Percentiles rank a stretch among this genome's conserved stretches.
Conservation (phyloP, 30 jellyfish, hydroid and myxozoan species). For the Aurelia aurita complex sp. Pacific region DNA sequence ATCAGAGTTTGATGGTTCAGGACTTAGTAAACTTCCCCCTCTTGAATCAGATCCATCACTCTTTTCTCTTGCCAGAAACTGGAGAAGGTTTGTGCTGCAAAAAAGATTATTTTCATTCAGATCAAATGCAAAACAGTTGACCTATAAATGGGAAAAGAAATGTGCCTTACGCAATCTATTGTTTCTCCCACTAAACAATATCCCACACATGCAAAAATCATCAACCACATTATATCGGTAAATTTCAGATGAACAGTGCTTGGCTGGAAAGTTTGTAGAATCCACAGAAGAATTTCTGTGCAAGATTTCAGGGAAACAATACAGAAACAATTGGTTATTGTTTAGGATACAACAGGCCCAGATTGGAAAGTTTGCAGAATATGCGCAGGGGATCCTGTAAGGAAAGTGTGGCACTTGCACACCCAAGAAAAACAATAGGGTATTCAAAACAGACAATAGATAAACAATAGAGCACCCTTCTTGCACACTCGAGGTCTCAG, state of each 20-base stretch:
- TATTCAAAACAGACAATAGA: too few species aligned
- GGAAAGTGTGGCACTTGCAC: too few species aligned
- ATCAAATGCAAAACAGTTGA: background rate
- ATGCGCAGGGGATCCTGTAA: too few species aligned
- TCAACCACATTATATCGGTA: background rate
- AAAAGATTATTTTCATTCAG: background rate
- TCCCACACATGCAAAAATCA: background rate
- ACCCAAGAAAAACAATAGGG: too few species aligned
- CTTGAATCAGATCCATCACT: slow-evolving; percentile 29
- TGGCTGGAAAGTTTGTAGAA: too few species aligned
- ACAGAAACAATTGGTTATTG: too few species aligned
- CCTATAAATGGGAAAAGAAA: background rate
- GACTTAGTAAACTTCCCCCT: slow-evolving; percentile 36
- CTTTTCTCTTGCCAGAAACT: slow-evolving; percentile 46
- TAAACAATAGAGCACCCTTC: too few species aligned
- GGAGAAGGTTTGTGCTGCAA: slow-evolving; percentile 52
- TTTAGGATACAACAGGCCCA: too few species aligned
- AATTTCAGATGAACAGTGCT: background rate
- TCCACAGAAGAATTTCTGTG: too few species aligned
- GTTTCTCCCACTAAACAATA: background rate
- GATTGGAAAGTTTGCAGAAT: too few species aligned
- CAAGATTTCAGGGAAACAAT: too few species aligned
- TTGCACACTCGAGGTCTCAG: too few species aligned
- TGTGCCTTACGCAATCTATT: background rate
- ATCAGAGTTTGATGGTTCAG: slow-evolving; percentile 51